A percentile compares a stretch with the other conserved stretches of the same genome.
Conservation (phyloP, 1,140 invertebrate genomes). For the Semibalanus balanoides region DNA sequence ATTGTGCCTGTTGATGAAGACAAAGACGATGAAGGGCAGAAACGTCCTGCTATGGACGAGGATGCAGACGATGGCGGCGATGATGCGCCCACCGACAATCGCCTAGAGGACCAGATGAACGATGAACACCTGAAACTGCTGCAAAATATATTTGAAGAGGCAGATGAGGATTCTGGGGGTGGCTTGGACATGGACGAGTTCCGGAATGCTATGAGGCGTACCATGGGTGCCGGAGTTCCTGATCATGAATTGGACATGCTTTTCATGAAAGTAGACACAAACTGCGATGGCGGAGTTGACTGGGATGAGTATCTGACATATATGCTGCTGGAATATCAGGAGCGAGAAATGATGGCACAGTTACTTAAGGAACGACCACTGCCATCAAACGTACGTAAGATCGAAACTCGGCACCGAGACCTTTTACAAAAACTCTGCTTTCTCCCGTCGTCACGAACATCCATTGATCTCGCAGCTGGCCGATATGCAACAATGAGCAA, state of each 20-base stretch:
- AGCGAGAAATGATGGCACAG: neutral
- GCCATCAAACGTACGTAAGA: neutral
- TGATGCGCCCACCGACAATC: neutral
- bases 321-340: neutral
- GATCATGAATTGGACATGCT: neutral
- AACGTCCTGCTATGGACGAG: neutral
- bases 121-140: neutral
- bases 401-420: neutral
- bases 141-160: neutral
- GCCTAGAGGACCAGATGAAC: neutral
- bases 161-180: neutral
- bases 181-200: neutral
- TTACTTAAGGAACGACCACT: neutral
- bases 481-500: neutral
- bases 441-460: neutral
- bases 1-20: neutral
- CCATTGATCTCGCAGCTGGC: neutral
- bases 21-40: neutral
- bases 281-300: neutral
- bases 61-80: neutral
- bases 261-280: neutral
- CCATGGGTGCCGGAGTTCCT: neutral
- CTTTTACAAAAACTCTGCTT: neutral
- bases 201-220: neutral
- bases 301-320: slow-evolving; percentile 2